Evolutionary conservation across 2,113 vertebrate species (phyloP).

Genomic region (Chauna torquata): DNA sequence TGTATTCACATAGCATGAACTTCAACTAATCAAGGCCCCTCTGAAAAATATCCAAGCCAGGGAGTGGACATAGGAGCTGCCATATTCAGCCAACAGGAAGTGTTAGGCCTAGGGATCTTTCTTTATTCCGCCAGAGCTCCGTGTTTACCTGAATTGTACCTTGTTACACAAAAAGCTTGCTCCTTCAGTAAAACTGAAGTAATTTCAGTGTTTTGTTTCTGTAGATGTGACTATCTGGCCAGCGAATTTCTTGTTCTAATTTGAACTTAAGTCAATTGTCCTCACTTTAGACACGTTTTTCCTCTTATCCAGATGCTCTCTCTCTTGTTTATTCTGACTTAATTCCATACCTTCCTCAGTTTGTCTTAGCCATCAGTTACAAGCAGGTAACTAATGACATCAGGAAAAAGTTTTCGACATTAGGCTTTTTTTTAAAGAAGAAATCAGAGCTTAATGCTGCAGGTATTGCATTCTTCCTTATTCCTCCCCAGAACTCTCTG

Average conservation of each 20-base stretch:
- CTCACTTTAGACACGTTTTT: neutral
- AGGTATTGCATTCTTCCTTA: neutral
- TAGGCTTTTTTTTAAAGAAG: neutral
- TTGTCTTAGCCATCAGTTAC: neutral
- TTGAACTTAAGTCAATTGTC: neutral
- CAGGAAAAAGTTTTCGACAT: neutral
- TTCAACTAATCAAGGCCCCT: neutral
- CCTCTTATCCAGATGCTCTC: neutral
- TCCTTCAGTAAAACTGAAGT: neutral
- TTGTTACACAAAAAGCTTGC: neutral
- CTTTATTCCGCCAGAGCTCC: neutral
- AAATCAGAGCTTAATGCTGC: neutral
- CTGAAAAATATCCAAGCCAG: neutral
- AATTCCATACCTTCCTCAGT: neutral
- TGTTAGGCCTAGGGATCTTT: neutral
- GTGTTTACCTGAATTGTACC: neutral
- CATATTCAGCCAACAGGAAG: neutral
- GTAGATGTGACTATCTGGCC: neutral
- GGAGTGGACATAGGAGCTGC: neutral
- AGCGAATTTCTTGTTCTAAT: neutral
- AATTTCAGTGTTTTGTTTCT: neutral
- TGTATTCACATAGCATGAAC: neutral
- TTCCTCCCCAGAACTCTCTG: neutral
- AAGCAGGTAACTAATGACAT: neutral
- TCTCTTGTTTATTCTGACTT: neutral